A percentile compares a stretch with the other conserved stretches of the same genome.
These are phyloP conservation scores for Xiphorhynchus elegans DNA, from an alignment of 2,113 vertebrate species.

Conservation along the genomic window DNA sequence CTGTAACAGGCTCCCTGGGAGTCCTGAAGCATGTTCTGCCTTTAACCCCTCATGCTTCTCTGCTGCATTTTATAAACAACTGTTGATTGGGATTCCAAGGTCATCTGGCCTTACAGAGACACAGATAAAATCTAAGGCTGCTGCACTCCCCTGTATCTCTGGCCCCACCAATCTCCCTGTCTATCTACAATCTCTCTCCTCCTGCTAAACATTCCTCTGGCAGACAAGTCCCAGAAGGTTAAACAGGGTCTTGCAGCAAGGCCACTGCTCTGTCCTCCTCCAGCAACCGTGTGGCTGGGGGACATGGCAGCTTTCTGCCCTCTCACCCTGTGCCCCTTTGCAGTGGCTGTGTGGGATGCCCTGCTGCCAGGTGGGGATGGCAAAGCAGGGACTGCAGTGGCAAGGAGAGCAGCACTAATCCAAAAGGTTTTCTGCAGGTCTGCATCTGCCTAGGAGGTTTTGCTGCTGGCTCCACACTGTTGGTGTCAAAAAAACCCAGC, in stretches of 20 bases:
- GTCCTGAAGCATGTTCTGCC: background rate
- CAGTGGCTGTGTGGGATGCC: accelerated
- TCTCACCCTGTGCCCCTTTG: background rate
- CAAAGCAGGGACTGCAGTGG: background rate
- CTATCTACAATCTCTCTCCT: background rate
- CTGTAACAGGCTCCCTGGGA: background rate
- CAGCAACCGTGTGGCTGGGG: accelerated
- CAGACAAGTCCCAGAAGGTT: background rate
- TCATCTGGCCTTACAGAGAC: background rate
- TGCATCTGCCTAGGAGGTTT: background rate
- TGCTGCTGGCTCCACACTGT: background rate
- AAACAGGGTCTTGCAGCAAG: background rate
- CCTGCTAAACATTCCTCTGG: background rate
- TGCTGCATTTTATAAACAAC: background rate
- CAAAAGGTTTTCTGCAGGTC: background rate
- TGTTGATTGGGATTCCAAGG: slow-evolving; percentile 23
- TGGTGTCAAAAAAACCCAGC: accelerated
- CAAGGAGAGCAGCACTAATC: accelerated
- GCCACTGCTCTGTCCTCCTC: background rate
- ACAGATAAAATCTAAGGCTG: slow-evolving; percentile 14
- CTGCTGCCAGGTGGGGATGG: background rate
- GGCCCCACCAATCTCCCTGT: background rate
- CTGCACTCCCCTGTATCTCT: background rate
- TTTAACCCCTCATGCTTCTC: background rate
- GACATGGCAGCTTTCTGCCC: background rate